Evolutionary conservation across 2,888 invertebrate species (phyloP), one percentile per base, ranked within the genome.

Genomic region (Rhyacophila evoluta): DNA sequence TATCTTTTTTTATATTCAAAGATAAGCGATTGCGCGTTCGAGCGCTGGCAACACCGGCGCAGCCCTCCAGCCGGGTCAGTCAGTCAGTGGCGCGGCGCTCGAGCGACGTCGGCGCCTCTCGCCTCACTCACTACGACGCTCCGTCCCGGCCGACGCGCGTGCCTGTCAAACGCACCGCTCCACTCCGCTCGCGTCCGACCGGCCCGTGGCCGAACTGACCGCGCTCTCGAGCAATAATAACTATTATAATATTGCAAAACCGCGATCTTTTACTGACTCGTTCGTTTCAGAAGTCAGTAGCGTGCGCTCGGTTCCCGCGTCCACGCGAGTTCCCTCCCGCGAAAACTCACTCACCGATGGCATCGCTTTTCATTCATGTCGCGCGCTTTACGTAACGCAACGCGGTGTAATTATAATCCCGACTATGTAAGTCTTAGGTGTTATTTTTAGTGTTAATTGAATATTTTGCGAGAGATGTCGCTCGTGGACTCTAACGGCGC

Each of bases 41-140:
- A 70, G 85, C 83, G 83, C 84, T 83, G 83, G 68, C 84, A 33
- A 33, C 29, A 84, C 81, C 84, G 80, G 41, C 82, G 74, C 69
- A 72, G 75, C 74, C 67, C 72, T 77, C 71, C 79, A 75, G 84
- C 84, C 74, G 72, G 37, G 82, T 81, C 70, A 39, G 70, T 70
- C 79, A 79, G 79, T 79, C 70, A 41, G 72, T 74, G 79, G 75
- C 71, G 79, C 75, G 79, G 75, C 79, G 79, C 72, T 75, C 75
- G 79, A 69, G 76, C 74, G 72, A 67, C 80, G 72, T 79, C 81
- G 75, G 71, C 79, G 71, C 38, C 68, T 36, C 12, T 15, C 72
- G 33, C 75, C 19, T 74, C 79, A 55, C 55, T 55, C 55, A 15
- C 15, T 19, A 19, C 55, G 69, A 83, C 80, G 73, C 81, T 81